A percentile compares a stretch with the other conserved stretches of the same genome.
These are phyloP conservation scores for Andrena minutula DNA, from an alignment of 2,888 invertebrate genomes.

Conservation along the genomic window DNA sequence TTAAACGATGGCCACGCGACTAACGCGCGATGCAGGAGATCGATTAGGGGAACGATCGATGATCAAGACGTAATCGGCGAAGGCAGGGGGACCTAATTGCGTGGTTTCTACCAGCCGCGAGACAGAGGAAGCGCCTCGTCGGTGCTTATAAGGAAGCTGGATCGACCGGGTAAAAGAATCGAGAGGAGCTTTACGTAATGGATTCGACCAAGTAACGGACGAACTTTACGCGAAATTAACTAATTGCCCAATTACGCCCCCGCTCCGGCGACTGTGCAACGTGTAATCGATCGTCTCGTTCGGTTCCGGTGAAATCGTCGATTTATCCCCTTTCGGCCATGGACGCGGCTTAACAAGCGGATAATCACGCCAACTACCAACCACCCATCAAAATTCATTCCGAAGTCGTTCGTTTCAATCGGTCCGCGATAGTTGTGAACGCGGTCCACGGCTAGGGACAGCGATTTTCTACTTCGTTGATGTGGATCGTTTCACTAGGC, in stretches of 20 bases:
- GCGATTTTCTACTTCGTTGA: constrained; percentile 10
- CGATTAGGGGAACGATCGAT: constrained; percentile 40
- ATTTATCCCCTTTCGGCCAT: constrained; percentile 34
- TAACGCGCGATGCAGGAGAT: constrained; percentile 8
- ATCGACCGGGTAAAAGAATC: constrained; percentile 19
- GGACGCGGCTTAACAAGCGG: constrained; percentile 42
- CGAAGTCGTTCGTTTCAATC: constrained; percentile 39
- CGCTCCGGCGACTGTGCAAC: constrained; percentile 61
- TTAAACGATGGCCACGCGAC: constrained; percentile 21
- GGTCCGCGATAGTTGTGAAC: neutral
- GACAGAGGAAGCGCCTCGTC: constrained; percentile 25
- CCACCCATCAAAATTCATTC: constrained; percentile 42
- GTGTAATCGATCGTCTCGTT: constrained; percentile 72
- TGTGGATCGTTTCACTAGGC: neutral
- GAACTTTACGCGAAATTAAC: constrained; percentile 78
- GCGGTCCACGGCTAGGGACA: constrained; percentile 2
- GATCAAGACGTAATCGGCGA: constrained; percentile 38
- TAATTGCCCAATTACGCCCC: constrained; percentile 78
- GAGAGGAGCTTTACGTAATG: constrained; percentile 50
- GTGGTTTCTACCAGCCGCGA: neutral
- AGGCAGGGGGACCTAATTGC: neutral
- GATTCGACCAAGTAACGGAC: constrained; percentile 52
- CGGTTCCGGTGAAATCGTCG: constrained; percentile 70
- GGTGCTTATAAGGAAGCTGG: constrained; percentile 58
- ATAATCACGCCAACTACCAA: constrained; percentile 34